Evolutionary conservation across 2,113 vertebrate genomes (phyloP), one percentile per base, ranked within the genome.

Genomic region (Siniperca knerii): DNA sequence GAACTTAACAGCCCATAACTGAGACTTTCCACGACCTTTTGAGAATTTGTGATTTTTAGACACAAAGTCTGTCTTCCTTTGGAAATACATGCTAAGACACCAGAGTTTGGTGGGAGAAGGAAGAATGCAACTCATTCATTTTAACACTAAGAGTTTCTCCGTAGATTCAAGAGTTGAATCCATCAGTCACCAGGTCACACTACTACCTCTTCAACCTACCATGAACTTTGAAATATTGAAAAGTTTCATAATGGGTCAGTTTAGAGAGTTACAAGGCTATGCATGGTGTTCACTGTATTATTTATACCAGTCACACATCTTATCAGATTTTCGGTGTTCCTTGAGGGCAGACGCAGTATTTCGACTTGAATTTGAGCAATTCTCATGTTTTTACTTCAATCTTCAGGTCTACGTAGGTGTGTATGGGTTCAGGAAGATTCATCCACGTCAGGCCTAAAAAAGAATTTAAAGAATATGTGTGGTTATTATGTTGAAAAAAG

Each of bases 261-360:
- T 58, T 50, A 21, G 71, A 50, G 48, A 70, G 48, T 69, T 68
- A 20, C 54, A 50, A 68, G 37, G 62, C 16, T 76, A 37, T 67
- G 20, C 33, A 18, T 72, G 20, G 37, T 57, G 42, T 55, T 77
- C 21, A 6, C 40, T 77, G 12, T 48, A 64, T 74, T 75, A 40
- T 71, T 82, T 25, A 81, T 35, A n/a, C 42, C 23, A 57, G 21
- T 66, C 50, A 58, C 29, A 71, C 48, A 42, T 69, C 55, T 81
- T 50, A 42, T 58, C 40, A 71, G 77, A 52, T 64, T 16, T 33
- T 54, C 52, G 69, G 10, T 68, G 35, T 80, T 62, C 11, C 67
- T 46, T 25, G 10, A 50, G 33, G 54, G 35, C 35, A 40, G 15
- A 66, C 0, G 11, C 29, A 29, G 55, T 65, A 74, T 62, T 50